Conservation (phyloP, 30 jellyfish, hydroid and myxozoan species). For the Morbakka virulenta region DNA sequence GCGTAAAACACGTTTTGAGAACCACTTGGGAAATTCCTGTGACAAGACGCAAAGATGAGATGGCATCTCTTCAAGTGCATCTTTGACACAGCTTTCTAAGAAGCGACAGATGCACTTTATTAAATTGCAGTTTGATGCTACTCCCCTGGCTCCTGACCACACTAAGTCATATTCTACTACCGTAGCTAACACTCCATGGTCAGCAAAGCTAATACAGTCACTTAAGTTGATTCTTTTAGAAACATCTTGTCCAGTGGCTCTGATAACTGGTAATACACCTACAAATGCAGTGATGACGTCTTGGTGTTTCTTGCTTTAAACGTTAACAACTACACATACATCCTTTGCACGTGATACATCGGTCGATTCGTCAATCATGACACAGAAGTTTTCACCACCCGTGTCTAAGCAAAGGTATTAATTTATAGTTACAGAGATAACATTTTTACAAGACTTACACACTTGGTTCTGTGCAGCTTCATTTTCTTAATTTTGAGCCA, state of each 20-base stretch:
- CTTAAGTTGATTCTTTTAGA: too few relatives aligned
- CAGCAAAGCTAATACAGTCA: too few relatives aligned
- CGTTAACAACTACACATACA: too few relatives aligned
- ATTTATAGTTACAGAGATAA: conserved; percentile 12
- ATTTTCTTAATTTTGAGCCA: not conserved
- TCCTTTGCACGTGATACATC: too few relatives aligned
- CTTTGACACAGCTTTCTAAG: conserved; percentile 6
- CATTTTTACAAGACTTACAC: conserved; percentile 13
- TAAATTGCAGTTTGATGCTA: conserved; percentile 15
- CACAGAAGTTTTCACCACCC: too few relatives aligned
- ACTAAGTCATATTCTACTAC: conserved; percentile 28
- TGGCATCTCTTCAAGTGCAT: conserved; percentile 16
- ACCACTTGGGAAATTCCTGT: conserved; percentile 33
- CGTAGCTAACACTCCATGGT: conserved; percentile 13
- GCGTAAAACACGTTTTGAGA: conserved; percentile 5
- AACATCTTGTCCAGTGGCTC: too few relatives aligned
- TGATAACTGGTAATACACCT: too few relatives aligned
- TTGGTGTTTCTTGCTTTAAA: too few relatives aligned
- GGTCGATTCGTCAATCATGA: not conserved
- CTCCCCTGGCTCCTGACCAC: conserved; percentile 9
- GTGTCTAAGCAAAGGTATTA: not conserved
- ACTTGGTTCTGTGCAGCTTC: conserved; percentile 26
- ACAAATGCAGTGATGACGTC: too few relatives aligned
- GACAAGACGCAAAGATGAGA: conserved; percentile 20
- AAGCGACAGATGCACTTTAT: conserved; percentile 36